Evolutionary conservation across 2,113 vertebrate species (phyloP).

Genomic region (Limnothrissa miodon): DNA sequence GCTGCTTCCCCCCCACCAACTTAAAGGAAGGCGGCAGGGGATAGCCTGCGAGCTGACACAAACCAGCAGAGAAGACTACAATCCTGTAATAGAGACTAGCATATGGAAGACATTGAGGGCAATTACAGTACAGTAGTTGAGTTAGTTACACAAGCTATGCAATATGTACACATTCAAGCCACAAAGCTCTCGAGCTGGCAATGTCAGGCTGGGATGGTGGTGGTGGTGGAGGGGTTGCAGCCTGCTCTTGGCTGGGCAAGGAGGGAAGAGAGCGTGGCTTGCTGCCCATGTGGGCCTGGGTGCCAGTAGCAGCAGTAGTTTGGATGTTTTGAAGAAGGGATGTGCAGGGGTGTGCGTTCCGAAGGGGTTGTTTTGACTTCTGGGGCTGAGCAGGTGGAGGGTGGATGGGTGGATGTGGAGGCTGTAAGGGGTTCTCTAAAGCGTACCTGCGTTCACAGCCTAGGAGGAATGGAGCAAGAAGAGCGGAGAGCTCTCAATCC

Average conservation of each 20-base stretch:
- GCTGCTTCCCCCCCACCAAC: conserved; percentile 28
- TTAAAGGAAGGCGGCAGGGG: conserved; percentile 22
- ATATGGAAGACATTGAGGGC: conserved; percentile 61
- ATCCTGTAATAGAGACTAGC: conserved; percentile 38
- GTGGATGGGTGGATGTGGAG: neutral
- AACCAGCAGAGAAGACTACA: conserved; percentile 35
- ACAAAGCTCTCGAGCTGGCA: conserved; percentile 30
- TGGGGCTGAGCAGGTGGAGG: neutral
- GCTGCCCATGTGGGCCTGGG: neutral
- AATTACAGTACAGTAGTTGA: conserved; percentile 67
- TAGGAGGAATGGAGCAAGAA: neutral
- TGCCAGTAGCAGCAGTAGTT: neutral
- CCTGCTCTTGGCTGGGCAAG: neutral
- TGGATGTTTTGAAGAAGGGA: conserved; percentile 3
- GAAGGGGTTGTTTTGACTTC: neutral
- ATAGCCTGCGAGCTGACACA: conserved; percentile 33
- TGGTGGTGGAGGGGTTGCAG: neutral
- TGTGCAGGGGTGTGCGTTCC: neutral
- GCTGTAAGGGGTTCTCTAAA: neutral
- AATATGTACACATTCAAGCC: conserved; percentile 61
- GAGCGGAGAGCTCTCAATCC: neutral
- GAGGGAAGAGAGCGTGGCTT: neutral
- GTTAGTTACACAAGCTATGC: conserved; percentile 59
- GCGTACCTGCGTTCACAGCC: neutral
- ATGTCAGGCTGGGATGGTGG: neutral